A percentile compares a stretch with the other conserved stretches of the same genome.
phyloP scores from a whole-genome alignment of 30 jellyfish, hydroid and myxozoan species.

The Hydractinia echinata region DNA sequence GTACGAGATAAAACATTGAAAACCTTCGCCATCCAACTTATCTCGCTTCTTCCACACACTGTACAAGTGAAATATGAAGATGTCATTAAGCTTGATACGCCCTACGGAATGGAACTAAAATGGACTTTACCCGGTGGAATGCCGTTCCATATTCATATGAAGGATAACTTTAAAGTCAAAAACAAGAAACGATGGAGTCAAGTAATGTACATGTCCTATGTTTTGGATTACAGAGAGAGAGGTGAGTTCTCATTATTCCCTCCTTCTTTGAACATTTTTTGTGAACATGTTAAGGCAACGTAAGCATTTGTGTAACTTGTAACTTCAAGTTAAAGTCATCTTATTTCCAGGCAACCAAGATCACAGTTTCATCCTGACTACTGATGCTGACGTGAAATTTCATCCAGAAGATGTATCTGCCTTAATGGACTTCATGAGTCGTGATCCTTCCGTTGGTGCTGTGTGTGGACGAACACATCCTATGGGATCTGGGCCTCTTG shows the following conservation, averaged over 20 bases:
- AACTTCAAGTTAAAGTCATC: not conserved
- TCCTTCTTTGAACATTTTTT: not conserved
- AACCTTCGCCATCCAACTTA: slow-evolving; percentile 69
- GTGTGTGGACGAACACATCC: slow-evolving; percentile 96
- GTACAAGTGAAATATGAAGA: slow-evolving; percentile 49
- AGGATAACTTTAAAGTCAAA: slow-evolving; percentile 82
- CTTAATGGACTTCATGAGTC: slow-evolving; percentile 81
- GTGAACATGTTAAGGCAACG: not conserved
- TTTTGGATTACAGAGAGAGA: slow-evolving; percentile 71
- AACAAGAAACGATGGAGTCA: slow-evolving; percentile 93
- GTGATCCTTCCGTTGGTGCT: slow-evolving; percentile 95
- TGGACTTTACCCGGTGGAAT: slow-evolving; percentile 94
- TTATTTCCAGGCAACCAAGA: slow-evolving; percentile 49
- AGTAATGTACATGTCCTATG: slow-evolving; percentile 92
- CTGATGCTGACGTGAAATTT: slow-evolving; percentile 77
- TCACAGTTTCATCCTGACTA: slow-evolving; percentile 79
- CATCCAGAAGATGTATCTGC: slow-evolving; percentile 72
- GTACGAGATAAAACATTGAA: slow-evolving; percentile 77
- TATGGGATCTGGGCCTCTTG: slow-evolving; percentile 89
- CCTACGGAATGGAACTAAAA: slow-evolving; percentile 75
- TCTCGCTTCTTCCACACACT: slow-evolving; percentile 61
- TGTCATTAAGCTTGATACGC: slow-evolving; percentile 64
- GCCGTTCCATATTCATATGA: slow-evolving; percentile 72
- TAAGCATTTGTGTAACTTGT: not conserved
- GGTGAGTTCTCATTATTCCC: slow-evolving; percentile 25